These are phyloP conservation scores for Piezodorus guildinii DNA, from an alignment of 1,140 invertebrate species.

Conservation along the genomic window DNA sequence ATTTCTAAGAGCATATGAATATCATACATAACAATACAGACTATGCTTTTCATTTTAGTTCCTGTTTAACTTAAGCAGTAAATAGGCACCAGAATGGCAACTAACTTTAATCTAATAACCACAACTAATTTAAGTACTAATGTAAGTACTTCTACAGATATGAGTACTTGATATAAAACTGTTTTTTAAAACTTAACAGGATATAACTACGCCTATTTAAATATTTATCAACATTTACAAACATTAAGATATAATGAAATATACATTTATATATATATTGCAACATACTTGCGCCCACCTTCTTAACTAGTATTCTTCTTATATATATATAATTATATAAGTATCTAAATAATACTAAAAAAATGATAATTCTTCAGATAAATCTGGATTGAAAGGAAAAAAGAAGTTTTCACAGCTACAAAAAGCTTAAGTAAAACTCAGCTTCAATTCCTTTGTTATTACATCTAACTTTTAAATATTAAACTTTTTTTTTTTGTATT, in stretches of 20 bases:
- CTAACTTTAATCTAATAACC: background rate
- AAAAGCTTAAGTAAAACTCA: no score
- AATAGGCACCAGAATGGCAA: constrained; percentile 3
- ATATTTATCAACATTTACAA: constrained; percentile 3
- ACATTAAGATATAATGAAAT: background rate
- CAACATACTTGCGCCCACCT: no score
- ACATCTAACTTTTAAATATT: no score
- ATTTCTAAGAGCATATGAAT: background rate
- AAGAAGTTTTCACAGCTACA: background rate
- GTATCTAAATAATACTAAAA: constrained; percentile 2
- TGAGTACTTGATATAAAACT: constrained; percentile 2
- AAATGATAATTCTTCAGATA: background rate
- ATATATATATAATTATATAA: no score
- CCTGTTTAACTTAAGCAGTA: background rate
- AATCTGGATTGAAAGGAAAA: background rate
- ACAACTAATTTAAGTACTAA: background rate
- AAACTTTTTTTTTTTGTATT: no score
- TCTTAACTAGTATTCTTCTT: no score
- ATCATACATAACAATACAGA: background rate
- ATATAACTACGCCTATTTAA: background rate
- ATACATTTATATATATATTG: constrained; percentile 1
- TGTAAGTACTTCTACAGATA: background rate
- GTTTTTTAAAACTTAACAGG: background rate
- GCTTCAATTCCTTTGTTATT: no score
- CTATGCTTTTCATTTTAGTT: background rate